Evolutionary conservation across 2,888 invertebrate species (phyloP), one percentile per base, ranked within the genome.

Genomic region (Leptothorax acervorum): DNA sequence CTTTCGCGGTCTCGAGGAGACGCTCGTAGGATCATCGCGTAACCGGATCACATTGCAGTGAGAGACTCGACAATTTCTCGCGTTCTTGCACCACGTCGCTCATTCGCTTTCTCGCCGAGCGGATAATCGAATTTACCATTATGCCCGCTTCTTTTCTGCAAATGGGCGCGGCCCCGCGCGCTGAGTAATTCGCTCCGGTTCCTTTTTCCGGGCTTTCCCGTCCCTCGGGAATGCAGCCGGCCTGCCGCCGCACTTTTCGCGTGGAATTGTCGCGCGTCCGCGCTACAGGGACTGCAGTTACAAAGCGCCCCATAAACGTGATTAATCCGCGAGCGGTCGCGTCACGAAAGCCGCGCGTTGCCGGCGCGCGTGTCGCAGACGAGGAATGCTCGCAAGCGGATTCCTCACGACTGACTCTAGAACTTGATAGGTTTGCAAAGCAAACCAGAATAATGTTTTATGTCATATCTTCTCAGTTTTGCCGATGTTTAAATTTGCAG

Each of bases 281-380:
- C 63, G 51, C 48, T 53, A 65, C 28, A 70, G 57, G 73, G 82
- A 82, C 79, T 62, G 39, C 23, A 23, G 88, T 83, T 81, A 86
- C 76, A 84, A 81, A 82, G 85, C 82, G 83, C 75, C 84, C 85
- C 89, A 90, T 87, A 88, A 91, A 91, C 88, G 89, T 91, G 90
- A 91, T 91, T 91, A 91, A 91, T 91, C 60, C 48, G 60, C 57
- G 48, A 79, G 55, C 48, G 35, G 45, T 28, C 57, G 71, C 88
- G 90, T 71, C 79, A 71, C 79, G 90, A 90, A 90, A 86, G 87
- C 39, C 23, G 86, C 87, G 87, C 35, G 12, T n/a, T 53, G 51
- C 23, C 23, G 35, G 6, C 48, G 28, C 23, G 23, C 23, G 35
- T 89, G 89, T 88, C 87, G 89, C 87, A 85, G 86, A 91, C 85